Conservation (phyloP, 2,888 invertebrate species). For the Oscheius sp. region DNA sequence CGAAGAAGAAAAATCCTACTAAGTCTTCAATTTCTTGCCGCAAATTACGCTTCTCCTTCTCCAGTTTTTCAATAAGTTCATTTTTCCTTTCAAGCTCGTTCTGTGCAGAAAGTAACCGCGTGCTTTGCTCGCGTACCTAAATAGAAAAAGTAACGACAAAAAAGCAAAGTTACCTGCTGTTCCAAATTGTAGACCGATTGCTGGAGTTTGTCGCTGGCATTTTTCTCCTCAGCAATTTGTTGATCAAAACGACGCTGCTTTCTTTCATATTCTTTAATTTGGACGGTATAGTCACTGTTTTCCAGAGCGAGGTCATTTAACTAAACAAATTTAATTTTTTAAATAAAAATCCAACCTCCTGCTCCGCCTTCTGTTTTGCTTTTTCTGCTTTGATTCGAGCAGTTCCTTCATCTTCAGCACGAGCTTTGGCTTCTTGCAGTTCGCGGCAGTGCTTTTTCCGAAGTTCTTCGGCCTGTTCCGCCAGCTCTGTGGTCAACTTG, state of each 20-base stretch:
- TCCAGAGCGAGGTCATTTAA: slow-evolving; percentile 33
- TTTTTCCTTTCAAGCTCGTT: slow-evolving; percentile 76
- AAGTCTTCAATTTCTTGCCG: slow-evolving; percentile 76
- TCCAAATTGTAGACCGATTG: slow-evolving; percentile 67
- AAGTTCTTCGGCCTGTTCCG: slow-evolving; percentile 84
- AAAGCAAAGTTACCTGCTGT: slow-evolving; percentile 34
- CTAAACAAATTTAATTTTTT: background rate
- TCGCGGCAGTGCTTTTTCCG: slow-evolving; percentile 78
- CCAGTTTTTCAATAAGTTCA: slow-evolving; percentile 86
- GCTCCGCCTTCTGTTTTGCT: slow-evolving; percentile 95
- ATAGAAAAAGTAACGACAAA: no score
- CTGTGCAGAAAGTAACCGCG: slow-evolving; percentile 34
- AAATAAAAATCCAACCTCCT: slow-evolving; percentile 79
- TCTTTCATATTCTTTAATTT: slow-evolving; percentile 85
- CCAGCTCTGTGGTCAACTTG: slow-evolving; percentile 90
- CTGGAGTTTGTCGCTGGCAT: slow-evolving; percentile 80
- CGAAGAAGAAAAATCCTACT: slow-evolving; percentile 26
- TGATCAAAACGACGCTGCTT: slow-evolving; percentile 98
- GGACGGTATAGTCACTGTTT: slow-evolving; percentile 19
- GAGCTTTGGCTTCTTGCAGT: slow-evolving; percentile 79
- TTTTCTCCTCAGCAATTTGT: slow-evolving; percentile 79
- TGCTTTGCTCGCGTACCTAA: no score
- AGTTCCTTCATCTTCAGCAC: slow-evolving; percentile 53
- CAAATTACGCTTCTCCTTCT: slow-evolving; percentile 93
- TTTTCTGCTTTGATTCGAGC: slow-evolving; percentile 68